Base-by-base conservation (phyloP, 2,797 vertebrate species). In the Enteromius unitaeniatus region DNA sequence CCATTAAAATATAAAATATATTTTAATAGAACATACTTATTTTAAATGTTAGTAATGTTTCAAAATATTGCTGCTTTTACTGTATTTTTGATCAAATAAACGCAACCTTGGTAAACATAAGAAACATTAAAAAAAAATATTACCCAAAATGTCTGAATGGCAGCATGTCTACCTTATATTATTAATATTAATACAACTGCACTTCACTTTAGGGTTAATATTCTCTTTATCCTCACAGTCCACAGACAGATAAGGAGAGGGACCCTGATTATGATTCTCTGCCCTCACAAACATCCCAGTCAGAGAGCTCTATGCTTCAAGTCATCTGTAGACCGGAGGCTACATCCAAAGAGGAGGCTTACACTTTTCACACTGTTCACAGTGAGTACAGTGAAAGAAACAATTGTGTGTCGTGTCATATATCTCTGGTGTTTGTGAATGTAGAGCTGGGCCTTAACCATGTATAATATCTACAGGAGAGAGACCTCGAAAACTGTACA, bases 241-340 rank as follows among this genome's bases (percentile, higher is more conserved):
- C 95, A 21, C 95, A 96, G 91, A 95, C 94, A 8, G 95, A 95
- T 91, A 92, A 95, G 85, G 95, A 95, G 73, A 95, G 94, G 84
- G 95, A 96, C 86, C 95, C 95, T 1, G 95, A 95, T 86, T 96
- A 96, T 1, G 95, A 96, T 84, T 95, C 95, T 9, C 90, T 96
- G 64, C 95, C 95, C 10, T 98, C 97, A 23, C 95, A 96, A 84
- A 95, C 95, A 0, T 99, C 98, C 78, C 98, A 98, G 86, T 98
- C 97, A 68, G 98, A 99, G 88, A 98, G 97, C 89, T 99, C 97
- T 74, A 96, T 99, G 94, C 91, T 99, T 91, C 97, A 99, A 95
- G 96, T 99, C 90, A 97, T 99, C 94, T 99, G 97, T 87, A 96
- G 97, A 91, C 97, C 97, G 17, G 97, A 99, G 83, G 96, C 96